Conservation (phyloP, 2,797 vertebrate species). For the Aphelocoma californica region DNA sequence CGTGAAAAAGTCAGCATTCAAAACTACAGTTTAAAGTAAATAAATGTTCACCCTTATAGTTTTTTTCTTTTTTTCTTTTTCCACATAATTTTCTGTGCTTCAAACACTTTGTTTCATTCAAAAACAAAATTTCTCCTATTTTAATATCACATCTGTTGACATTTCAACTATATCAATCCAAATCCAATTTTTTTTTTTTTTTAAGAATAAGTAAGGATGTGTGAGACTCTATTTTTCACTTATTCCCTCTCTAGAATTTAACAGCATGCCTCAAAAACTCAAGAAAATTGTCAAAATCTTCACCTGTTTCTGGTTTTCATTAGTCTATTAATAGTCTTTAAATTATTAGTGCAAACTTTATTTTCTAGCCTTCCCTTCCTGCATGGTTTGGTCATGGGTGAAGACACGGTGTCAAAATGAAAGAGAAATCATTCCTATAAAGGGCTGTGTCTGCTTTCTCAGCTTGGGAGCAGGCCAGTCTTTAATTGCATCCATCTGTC, state of each 20-base stretch:
- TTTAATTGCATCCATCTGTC: conserved; percentile 4
- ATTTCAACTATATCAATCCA: not conserved
- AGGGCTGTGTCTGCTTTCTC: not conserved
- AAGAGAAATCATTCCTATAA: not conserved
- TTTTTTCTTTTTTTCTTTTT: not conserved
- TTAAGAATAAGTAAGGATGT: not conserved
- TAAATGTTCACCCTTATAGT: accelerated
- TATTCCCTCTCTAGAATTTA: not conserved
- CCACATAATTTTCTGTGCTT: not conserved
- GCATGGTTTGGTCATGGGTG: not conserved
- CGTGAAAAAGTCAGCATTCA: not conserved
- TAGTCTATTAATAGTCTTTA: not conserved
- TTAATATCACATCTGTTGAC: not conserved
- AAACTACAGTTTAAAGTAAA: not conserved
- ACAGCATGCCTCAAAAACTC: not conserved
- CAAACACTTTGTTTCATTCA: not conserved
- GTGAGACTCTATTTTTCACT: not conserved
- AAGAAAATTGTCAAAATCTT: not conserved
- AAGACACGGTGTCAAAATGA: not conserved
- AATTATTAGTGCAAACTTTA: not conserved
- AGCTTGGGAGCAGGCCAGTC: not conserved
- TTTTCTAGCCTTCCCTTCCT: not conserved
- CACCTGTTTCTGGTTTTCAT: not conserved
- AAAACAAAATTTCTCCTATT: not conserved
- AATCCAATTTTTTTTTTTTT: not conserved